Base-by-base conservation (phyloP, 2,797 vertebrate genomes). In the Coendou prehensilis region DNA sequence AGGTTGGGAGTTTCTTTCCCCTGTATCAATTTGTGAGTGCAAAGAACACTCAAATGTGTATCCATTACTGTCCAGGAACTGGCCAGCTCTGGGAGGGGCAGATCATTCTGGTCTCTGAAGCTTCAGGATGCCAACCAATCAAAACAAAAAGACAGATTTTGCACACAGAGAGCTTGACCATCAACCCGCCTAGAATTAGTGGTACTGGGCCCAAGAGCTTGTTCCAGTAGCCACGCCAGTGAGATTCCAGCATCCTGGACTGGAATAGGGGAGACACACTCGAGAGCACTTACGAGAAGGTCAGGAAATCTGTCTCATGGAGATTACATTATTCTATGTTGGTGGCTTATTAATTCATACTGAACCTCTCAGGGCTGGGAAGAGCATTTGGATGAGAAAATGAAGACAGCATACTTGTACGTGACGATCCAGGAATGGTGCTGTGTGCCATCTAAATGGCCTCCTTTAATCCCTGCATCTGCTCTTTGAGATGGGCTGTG, bases 191-290 rank as follows among this genome's bases (percentile, higher is more conserved):
- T 83, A 33, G 17, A 69, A 73, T 61, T 61, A 23, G 59, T 5
- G 57, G 67, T 2, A 37, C n/a, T 9, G 3, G 41, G 30, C 17
- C 14, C 3, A 6, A 18, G 54, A 64, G 17, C 26, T 50, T 73
- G 15, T 30, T 63, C 33, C 11, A 22, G 57, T 33, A 67, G 67
- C 30, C 92, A 67, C 23, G 14, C 41, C 73, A 33, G 50, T 64
- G 45, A 56, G 63, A 47, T n/a, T 3, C 14, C 71, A 18, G 63
- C 0, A 17, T 3, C 1, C 69, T 13, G 30, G 23, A 20, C 7
- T n/a, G 73, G 52, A 8, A 10, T 0, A 2, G 57, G n/a, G 5
- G 11, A 37, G 52, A n/a, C 0, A 9, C 6, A 26, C 83, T 84
- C 2, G 71, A n/a, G 17, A 52, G 50, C 57, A n/a, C 15, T 33